Evolutionary conservation across 2,888 invertebrate genomes (phyloP).

Genomic region (Fragum whitleyi): DNA sequence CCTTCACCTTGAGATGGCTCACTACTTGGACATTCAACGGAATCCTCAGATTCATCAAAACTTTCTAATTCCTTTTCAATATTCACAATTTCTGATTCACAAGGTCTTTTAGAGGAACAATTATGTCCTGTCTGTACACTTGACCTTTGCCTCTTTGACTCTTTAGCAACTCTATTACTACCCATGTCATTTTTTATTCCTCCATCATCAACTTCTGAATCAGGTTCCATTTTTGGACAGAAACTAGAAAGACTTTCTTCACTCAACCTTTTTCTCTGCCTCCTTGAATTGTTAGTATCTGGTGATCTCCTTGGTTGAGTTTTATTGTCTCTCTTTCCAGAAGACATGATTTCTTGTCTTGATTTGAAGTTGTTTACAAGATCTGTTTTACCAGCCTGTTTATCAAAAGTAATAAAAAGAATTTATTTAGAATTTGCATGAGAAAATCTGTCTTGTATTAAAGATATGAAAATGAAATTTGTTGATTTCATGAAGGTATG

Average conservation of each 20-base stretch:
- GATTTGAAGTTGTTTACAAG: slow-evolving; percentile 15
- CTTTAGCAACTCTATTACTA: too few relatives aligned
- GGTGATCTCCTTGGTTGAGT: not conserved
- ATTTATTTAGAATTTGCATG: too few relatives aligned
- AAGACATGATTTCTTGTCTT: not conserved
- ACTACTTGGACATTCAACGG: slow-evolving; percentile 9
- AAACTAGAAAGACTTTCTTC: slow-evolving; percentile 24
- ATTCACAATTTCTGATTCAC: not conserved
- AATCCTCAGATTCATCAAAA: not conserved
- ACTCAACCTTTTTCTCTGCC: not conserved
- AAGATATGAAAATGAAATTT: too few relatives aligned
- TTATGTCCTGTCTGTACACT: too few relatives aligned
- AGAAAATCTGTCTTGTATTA: too few relatives aligned
- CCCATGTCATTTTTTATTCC: too few relatives aligned
- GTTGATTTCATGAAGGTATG: too few relatives aligned
- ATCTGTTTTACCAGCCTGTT: slow-evolving; percentile 49
- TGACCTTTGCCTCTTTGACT: too few relatives aligned
- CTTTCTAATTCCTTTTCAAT: not conserved
- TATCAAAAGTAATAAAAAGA: too few relatives aligned
- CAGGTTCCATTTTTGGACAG: slow-evolving; percentile 48
- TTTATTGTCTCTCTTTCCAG: not conserved
- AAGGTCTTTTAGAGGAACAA: not conserved
- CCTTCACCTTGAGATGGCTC: slow-evolving; percentile 7
- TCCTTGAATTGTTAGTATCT: not conserved
- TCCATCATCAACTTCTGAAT: not conserved